These are phyloP conservation scores for Sogatella furcifera DNA, from an alignment of 1,140 invertebrate genomes.

Conservation along the genomic window DNA sequence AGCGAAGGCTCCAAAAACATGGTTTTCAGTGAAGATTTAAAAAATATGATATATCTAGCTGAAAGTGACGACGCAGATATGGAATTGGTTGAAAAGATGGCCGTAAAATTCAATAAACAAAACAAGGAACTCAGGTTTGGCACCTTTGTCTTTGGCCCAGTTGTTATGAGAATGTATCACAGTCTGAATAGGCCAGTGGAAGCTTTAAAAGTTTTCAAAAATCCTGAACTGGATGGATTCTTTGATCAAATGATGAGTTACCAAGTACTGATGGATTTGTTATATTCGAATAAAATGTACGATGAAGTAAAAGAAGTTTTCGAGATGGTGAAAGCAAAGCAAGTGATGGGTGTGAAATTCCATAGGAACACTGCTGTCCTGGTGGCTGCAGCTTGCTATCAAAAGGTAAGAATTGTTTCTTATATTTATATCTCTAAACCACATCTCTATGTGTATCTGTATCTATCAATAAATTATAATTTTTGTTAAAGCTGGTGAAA, in stretches of 20 bases:
- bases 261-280: conserved; percentile 57
- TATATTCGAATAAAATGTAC: conserved; percentile 58
- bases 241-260: conserved; percentile 61
- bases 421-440: too few species aligned
- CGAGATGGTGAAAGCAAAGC: conserved; percentile 43
- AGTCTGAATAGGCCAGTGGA: conserved; percentile 53
- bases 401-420: conserved; percentile 49
- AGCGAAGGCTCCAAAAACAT: conserved; percentile 41
- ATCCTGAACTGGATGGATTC: conserved; percentile 43
- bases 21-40: conserved; percentile 76
- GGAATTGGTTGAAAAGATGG: conserved; percentile 51
- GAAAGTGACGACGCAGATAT: conserved; percentile 47
- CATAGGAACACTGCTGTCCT: conserved; percentile 55
- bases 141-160: conserved; percentile 69
- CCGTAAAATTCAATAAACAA: conserved; percentile 61
- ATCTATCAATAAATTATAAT: too few species aligned
- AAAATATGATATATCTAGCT: conserved; percentile 63
- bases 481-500: too few species aligned
- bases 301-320: conserved; percentile 52
- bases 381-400: conserved; percentile 57
- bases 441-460: too few species aligned
- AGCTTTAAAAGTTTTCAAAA: conserved; percentile 49
- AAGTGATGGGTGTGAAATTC: conserved; percentile 45
- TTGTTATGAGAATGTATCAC: conserved; percentile 69
- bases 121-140: conserved; percentile 61